phyloP scores from a whole-genome alignment of 1,140 invertebrate species.

The Lucilia sericata region DNA sequence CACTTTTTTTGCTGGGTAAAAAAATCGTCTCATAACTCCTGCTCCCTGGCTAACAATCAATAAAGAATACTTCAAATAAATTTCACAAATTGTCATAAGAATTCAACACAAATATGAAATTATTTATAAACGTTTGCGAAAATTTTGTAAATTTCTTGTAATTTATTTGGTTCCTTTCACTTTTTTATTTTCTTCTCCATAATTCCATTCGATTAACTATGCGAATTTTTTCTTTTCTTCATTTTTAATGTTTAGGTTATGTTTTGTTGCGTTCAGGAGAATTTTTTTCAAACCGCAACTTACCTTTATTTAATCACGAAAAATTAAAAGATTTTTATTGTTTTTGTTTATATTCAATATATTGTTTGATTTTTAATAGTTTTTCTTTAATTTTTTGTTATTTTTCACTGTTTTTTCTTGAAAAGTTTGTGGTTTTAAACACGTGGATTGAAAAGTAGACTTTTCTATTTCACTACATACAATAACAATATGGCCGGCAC shows the following conservation, averaged over 20 bases:
- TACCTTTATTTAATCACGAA: slow-evolving; percentile 48
- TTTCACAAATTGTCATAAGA: neutral
- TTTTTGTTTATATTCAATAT: slow-evolving; percentile 16
- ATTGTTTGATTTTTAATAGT: slow-evolving; percentile 48
- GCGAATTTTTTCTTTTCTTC: slow-evolving; percentile 26
- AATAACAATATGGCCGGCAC: slow-evolving; percentile 67
- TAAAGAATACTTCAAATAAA: neutral
- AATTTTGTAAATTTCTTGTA: neutral
- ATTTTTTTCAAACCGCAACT: slow-evolving; percentile 42
- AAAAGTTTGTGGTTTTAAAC: slow-evolving; percentile 60
- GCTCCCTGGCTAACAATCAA: neutral
- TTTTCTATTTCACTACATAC: slow-evolving; percentile 57
- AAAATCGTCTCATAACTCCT: neutral
- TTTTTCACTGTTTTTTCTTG: slow-evolving; percentile 39
- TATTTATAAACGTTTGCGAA: neutral
- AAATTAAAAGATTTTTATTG: slow-evolving; percentile 32
- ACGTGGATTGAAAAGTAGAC: slow-evolving; percentile 58
- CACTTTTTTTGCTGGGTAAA: too few species aligned
- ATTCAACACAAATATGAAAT: slow-evolving; percentile 17
- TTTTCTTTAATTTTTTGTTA: slow-evolving; percentile 49
- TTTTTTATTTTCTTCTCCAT: neutral
- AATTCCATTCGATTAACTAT: slow-evolving; percentile 16
- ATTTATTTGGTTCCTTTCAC: slow-evolving; percentile 24
- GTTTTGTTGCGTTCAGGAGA: slow-evolving; percentile 53
- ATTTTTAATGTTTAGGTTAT: slow-evolving; percentile 57